These are phyloP conservation scores for Rhyacophila brunnea DNA, from an alignment of 1,140 invertebrate species.

Conservation along the genomic window DNA sequence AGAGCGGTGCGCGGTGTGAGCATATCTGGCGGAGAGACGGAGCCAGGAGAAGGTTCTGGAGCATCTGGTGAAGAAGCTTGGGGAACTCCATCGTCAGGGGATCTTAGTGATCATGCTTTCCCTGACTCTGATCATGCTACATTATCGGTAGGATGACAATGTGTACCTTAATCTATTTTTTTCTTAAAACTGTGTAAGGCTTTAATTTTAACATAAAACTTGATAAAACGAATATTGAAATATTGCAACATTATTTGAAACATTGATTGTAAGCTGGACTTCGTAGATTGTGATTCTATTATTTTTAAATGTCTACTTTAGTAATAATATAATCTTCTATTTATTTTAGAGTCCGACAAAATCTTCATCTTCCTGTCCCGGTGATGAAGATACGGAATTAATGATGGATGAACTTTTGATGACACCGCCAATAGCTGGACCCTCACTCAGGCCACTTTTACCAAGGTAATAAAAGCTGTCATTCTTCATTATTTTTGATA, in stretches of 20 bases:
- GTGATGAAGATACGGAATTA: constrained; percentile 65
- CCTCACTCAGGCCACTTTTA: constrained; percentile 61
- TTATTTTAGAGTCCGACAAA: constrained; percentile 58
- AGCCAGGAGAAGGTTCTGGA: constrained; percentile 70
- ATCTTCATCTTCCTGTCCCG: constrained; percentile 64
- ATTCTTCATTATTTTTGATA: too few species aligned
- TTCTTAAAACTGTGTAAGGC: too few species aligned
- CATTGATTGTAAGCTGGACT: too few species aligned
- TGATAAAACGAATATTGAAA: too few species aligned
- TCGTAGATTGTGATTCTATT: too few species aligned
- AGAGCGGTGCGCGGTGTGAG: constrained; percentile 41
- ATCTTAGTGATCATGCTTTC: constrained; percentile 72
- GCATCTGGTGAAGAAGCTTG: constrained; percentile 81
- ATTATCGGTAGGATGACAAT: constrained; percentile 62
- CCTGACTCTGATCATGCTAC: constrained; percentile 65
- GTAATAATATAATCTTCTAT: too few species aligned
- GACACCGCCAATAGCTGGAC: constrained; percentile 66
- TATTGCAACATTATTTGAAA: too few species aligned
- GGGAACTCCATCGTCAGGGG: constrained; percentile 82
- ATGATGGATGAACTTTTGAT: constrained; percentile 72
- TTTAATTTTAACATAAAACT: too few species aligned
- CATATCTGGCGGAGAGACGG: constrained; percentile 67
- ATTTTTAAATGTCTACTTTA: too few species aligned
- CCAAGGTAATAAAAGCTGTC: too few species aligned
- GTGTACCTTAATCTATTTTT: too few species aligned